Base-by-base conservation (phyloP, 2,888 invertebrate species). In the Standfussiana lucernea region DNA sequence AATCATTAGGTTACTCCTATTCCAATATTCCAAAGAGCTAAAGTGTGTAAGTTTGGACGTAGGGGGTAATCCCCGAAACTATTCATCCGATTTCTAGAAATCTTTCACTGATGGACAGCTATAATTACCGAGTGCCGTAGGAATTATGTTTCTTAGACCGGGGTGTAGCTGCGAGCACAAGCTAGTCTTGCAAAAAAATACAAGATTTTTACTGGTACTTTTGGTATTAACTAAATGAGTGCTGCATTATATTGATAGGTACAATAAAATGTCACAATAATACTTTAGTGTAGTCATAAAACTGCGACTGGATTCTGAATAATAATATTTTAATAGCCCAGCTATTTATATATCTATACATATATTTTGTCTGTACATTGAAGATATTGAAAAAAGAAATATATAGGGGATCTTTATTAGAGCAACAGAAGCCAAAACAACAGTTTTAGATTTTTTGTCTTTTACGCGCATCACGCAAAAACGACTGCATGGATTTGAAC, bases 251-350 rank as follows among this genome's bases (percentile, higher is more conserved):
- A 40, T 21, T 40, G 45, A 13, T 8, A 18, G 11, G 10, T 35
- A 13, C 32, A 35, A 35, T 61, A 35, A 62, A 79, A 47, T 70
- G 13, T 40, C 11, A 32, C 13, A 28, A 53, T 71, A 53, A 45
- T 7, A 64, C 45, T 64, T n/a, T n/a, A 28, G 2, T 62, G 32
- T 21, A 21, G 13, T 56, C 71, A 32, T 64, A 79, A 70, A 69
- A 32, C n/a, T 45, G n/a, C n/a, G n/a, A 45, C 13, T 56, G n/a
- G 18, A 18, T 47, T 37, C 61, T n/a, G 24, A 32, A 47, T 75
- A 65, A 37, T 32, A 67, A 67, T 66, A 76, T 59, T 76, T 50
- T 50, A 47, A 32, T 56, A 15, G 21, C 47, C 45, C 21, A 50
- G 21, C 11, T 50, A 76, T 59, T 66, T 76, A 66, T 21, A 66